A percentile compares a stretch with the other conserved stretches of the same genome.
Evolutionary conservation across 92 coral and sea anemone genomes (phyloP).

Genomic region (Phenganax stokvisi): DNA sequence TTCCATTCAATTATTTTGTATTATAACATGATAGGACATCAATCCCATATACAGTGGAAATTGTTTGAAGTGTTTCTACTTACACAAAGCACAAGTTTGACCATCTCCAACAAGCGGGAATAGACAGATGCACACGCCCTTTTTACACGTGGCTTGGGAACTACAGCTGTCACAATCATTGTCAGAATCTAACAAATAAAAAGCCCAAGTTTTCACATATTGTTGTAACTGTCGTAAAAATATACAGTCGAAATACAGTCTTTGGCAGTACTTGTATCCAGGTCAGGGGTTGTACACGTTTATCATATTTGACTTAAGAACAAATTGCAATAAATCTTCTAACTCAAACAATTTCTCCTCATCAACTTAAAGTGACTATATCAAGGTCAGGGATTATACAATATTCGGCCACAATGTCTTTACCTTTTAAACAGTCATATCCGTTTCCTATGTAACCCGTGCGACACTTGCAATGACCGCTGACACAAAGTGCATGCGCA

Average conservation of each 20-base stretch:
- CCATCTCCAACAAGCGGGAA: slow-evolving; percentile 79
- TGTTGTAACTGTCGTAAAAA: background rate
- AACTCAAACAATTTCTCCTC: no score
- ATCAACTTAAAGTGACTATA: no score
- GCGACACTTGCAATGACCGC: slow-evolving; percentile 82
- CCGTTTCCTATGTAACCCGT: slow-evolving; percentile 87
- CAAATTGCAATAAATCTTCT: no score
- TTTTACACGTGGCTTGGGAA: slow-evolving; percentile 72
- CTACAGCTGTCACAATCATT: slow-evolving; percentile 76
- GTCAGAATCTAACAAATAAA: slow-evolving; percentile 18
- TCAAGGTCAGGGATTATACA: no score
- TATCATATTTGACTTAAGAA: no score
- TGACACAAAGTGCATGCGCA: slow-evolving; percentile 74
- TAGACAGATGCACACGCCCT: slow-evolving; percentile 71
- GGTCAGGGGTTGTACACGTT: no score
- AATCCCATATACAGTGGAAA: background rate
- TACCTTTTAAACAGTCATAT: slow-evolving; percentile 87
- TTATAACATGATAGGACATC: background rate
- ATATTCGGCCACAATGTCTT: background rate
- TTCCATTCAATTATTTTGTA: background rate
- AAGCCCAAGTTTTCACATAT: background rate
- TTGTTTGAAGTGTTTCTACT: background rate
- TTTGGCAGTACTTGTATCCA: no score
- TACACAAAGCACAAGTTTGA: slow-evolving; percentile 52
- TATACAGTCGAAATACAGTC: no score